phyloP scores from a whole-genome alignment of 2,113 vertebrate genomes.

The Hippocampus abdominalis region DNA sequence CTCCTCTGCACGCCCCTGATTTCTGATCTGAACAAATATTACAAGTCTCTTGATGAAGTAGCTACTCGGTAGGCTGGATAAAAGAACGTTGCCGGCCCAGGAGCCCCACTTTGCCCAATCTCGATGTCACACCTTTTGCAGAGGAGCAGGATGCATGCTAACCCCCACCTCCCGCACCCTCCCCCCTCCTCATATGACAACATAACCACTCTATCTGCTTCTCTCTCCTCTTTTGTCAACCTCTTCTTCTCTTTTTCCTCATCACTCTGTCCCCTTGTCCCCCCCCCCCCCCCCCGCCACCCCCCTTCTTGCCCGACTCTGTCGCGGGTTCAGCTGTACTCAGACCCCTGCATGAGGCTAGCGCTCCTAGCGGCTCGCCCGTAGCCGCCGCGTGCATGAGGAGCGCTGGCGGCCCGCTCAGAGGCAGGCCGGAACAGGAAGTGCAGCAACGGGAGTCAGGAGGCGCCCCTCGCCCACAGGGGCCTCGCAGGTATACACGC shows the following conservation, averaged over 20 bases:
- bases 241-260: slow-evolving; percentile 20
- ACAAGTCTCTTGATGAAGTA: too few relatives aligned
- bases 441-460: slow-evolving; percentile 67
- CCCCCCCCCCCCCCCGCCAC: slow-evolving; percentile 22
- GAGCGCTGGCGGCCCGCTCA: slow-evolving; percentile 67
- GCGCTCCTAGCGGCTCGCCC: slow-evolving; percentile 70
- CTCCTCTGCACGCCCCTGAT: too few relatives aligned
- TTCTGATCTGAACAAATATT: too few relatives aligned
- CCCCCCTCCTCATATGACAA: neutral
- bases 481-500: slow-evolving; percentile 60
- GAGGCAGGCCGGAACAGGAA: slow-evolving; percentile 70
- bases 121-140: too few relatives aligned
- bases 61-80: too few relatives aligned
- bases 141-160: too few relatives aligned
- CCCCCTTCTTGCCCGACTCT: slow-evolving; percentile 48
- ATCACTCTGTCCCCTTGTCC: slow-evolving; percentile 41
- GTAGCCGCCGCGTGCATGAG: slow-evolving; percentile 74
- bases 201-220: slow-evolving; percentile 12
- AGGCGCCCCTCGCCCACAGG: slow-evolving; percentile 59
- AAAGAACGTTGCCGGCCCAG: too few relatives aligned
- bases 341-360: slow-evolving; percentile 73
- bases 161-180: neutral
- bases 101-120: too few relatives aligned
- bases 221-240: slow-evolving; percentile 22
- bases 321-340: slow-evolving; percentile 69